Evolutionary conservation across 2,113 vertebrate genomes (phyloP), one percentile per base, ranked within the genome.

Genomic region (Gymnorhina tibicen): DNA sequence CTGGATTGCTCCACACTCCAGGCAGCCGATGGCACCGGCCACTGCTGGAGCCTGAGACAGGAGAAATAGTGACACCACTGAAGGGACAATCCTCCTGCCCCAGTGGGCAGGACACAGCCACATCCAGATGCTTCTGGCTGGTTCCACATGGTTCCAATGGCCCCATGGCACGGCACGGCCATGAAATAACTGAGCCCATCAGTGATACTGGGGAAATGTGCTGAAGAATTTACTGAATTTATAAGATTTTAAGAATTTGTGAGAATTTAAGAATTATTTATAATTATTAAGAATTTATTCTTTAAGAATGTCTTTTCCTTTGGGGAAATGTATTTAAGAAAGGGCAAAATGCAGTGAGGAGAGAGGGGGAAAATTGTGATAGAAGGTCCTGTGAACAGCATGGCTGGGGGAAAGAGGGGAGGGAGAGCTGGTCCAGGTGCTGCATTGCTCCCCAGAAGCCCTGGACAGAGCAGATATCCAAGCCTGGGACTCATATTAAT

Each of bases 1-100:
- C 20, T 2, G 10, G 28, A 37, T 18, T 1, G 0, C 49, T 22
- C 58, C n/a, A 22, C 0, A 2, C 32, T 37, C 33, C 4, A 4
- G 46, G 24, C 22, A 42, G 33, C 13, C 9, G 6, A n/a, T 13
- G 6, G 49, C 59, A 67, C 12, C 1, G 8, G 72, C 4, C 2
- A 7, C n/a, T 18, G 21, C 35, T 24, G 53, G 16, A 75, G 39
- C 46, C n/a, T 5, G 11, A 82, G 26, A 52, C 56, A 13, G 8
- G 16, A 76, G 62, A 58, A 92, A 37, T 1, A n/a, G 24, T 35
- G 75, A 74, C 41, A 73, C 6, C 19, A 1, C 37, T 1, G 3
- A 52, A 69, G 46, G 58, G 64, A 52, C 44, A 89, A 75, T 33
- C 32, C 32, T 30, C 30, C 42, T 74, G 47, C 27, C 49, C n/a